Percentiles rank a stretch among this genome's conserved stretches.
These are phyloP conservation scores for Pelmatolapia mariae DNA, from an alignment of 2,113 vertebrate species.

Conservation along the genomic window DNA sequence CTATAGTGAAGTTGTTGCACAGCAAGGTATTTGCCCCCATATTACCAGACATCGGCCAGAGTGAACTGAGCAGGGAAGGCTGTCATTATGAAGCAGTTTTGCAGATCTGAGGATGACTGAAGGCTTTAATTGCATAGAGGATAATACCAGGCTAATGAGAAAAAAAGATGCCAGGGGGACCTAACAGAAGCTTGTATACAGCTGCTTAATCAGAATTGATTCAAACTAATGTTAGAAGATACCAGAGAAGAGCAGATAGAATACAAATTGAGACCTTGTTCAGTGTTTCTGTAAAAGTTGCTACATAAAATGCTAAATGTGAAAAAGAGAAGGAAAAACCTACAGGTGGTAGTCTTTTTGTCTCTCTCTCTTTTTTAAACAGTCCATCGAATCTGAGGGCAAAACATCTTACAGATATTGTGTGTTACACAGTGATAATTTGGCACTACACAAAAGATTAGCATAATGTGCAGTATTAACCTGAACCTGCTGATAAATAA, in stretches of 20 bases:
- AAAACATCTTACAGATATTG: background rate
- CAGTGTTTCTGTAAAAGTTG: background rate
- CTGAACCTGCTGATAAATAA: background rate
- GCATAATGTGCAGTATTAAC: background rate
- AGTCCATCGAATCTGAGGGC: background rate
- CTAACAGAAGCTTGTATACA: conserved; percentile 34
- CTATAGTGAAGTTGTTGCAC: background rate
- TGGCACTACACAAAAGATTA: background rate
- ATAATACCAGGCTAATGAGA: conserved; percentile 67
- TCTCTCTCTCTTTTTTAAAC: background rate
- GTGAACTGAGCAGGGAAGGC: conserved; percentile 1
- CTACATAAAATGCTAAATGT: background rate
- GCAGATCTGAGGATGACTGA: conserved; percentile 20
- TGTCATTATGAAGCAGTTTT: background rate
- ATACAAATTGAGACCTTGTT: background rate
- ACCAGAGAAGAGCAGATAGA: background rate
- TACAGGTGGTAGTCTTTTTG: background rate
- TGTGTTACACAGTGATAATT: background rate
- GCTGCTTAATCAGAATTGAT: conserved; percentile 22
- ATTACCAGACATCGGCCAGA: background rate
- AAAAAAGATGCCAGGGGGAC: conserved; percentile 51
- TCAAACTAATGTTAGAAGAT: conserved; percentile 5
- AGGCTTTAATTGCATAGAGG: conserved; percentile 52
- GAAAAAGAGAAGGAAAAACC: background rate
- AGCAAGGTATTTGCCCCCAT: background rate